phyloP scores from a whole-genome alignment of 2,797 vertebrate genomes.

The Euthynnus affinis region DNA sequence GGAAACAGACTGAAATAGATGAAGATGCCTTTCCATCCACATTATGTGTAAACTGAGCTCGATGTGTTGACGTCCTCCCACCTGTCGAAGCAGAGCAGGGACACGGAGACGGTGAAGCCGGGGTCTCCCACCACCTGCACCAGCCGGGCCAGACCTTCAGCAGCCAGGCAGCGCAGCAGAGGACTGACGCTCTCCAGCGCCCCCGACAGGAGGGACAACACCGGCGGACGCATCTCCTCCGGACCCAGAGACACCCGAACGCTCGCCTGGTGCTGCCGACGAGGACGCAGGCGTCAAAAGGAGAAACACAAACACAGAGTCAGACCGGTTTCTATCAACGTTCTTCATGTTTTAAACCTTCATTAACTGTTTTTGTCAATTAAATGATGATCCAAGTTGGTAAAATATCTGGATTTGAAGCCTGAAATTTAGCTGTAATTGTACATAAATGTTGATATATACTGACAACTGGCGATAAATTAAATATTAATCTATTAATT shows the following conservation, averaged over 20 bases:
- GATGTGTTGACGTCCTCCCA: constrained; percentile 69
- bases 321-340: too few species aligned
- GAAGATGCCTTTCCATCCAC: background rate
- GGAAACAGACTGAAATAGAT: background rate
- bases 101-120: constrained; percentile 88
- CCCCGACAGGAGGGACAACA: constrained; percentile 86
- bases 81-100: constrained; percentile 95
- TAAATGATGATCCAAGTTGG: too few species aligned
- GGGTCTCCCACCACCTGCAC: constrained; percentile 90
- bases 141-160: constrained; percentile 91
- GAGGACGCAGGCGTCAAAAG: background rate
- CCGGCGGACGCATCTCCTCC: constrained; percentile 88
- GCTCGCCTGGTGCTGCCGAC: constrained; percentile 81
- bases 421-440: too few species aligned
- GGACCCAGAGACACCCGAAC: constrained; percentile 84
- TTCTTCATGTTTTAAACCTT: too few species aligned
- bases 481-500: too few species aligned
- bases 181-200: constrained; percentile 90
- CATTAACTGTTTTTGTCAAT: too few species aligned
- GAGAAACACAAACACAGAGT: too few species aligned
- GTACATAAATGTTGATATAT: too few species aligned
- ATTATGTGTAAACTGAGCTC: background rate
- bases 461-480: too few species aligned
- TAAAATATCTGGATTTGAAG: too few species aligned
- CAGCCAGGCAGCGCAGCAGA: constrained; percentile 91